phyloP scores from a whole-genome alignment of 2,888 invertebrate genomes.

The Tipula lateralis region DNA sequence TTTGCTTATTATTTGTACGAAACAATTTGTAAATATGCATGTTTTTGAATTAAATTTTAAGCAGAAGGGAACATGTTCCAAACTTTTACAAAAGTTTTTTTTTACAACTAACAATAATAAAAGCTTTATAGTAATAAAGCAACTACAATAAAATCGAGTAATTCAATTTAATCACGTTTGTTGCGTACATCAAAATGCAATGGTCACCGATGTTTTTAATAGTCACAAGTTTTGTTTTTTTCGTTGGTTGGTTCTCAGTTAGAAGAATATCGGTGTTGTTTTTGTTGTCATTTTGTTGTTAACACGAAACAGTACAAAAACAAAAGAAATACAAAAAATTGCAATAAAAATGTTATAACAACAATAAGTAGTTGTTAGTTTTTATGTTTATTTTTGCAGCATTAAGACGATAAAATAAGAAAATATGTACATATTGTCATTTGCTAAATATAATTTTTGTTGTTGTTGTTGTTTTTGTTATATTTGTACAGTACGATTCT shows the following conservation, averaged over 20 bases:
- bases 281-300: neutral
- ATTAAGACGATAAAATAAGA: slow-evolving; percentile 13
- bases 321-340: neutral
- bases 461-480: neutral
- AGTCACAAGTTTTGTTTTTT: neutral
- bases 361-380: slow-evolving; percentile 24
- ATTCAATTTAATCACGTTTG: slow-evolving; percentile 14
- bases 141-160: neutral
- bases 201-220: slow-evolving; percentile 9
- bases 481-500: neutral
- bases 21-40: slow-evolving; percentile 19
- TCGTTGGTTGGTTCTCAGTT: neutral
- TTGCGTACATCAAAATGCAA: slow-evolving; percentile 14
- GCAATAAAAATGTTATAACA: slow-evolving; percentile 20
- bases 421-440: neutral
- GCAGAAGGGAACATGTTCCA: neutral
- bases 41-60: neutral
- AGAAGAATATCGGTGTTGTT: neutral
- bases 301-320: neutral
- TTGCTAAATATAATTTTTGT: neutral
- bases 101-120: neutral
- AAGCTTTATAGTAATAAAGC: neutral
- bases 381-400: slow-evolving; percentile 9
- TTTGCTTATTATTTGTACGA: slow-evolving; percentile 12
- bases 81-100: neutral